Evolutionary conservation across 2,113 vertebrate genomes (phyloP).

Genomic region (Myotis brandtii): DNA sequence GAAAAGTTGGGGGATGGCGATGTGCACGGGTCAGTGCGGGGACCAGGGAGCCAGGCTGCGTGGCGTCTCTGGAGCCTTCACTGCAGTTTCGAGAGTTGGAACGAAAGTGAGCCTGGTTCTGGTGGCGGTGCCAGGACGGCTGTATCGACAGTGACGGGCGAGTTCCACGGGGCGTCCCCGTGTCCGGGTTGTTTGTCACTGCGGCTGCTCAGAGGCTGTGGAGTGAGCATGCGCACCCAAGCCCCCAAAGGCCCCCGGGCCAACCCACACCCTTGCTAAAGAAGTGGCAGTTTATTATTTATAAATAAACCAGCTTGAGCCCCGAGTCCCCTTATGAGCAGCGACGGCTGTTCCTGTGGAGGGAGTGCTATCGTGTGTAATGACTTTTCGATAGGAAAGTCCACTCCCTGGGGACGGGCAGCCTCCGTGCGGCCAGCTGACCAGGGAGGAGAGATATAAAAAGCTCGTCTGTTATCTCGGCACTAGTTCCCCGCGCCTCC

Average conservation of each 20-base stretch:
- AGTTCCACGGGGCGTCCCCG: slow-evolving; percentile 73
- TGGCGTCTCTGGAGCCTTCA: slow-evolving; percentile 90
- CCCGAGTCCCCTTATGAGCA: slow-evolving; percentile 83
- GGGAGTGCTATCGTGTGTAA: slow-evolving; percentile 84
- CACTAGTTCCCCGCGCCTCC: slow-evolving; percentile 58
- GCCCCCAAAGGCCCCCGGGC: slow-evolving; percentile 40
- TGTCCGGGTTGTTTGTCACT: slow-evolving; percentile 62
- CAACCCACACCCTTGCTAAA: slow-evolving; percentile 67
- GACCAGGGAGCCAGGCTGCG: slow-evolving; percentile 43
- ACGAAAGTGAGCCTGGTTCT: slow-evolving; percentile 87
- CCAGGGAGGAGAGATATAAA: slow-evolving; percentile 79
- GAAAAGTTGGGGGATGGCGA: slow-evolving; percentile 94
- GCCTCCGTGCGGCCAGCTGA: slow-evolving; percentile 82
- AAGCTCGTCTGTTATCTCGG: slow-evolving; percentile 77
- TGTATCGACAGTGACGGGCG: slow-evolving; percentile 84
- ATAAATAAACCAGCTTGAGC: slow-evolving; percentile 81
- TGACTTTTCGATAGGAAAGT: slow-evolving; percentile 86
- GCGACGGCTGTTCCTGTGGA: slow-evolving; percentile 84
- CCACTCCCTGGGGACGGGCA: slow-evolving; percentile 79
- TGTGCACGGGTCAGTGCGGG: slow-evolving; percentile 92
- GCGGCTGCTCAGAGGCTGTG: slow-evolving; percentile 44
- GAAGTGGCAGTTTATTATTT: slow-evolving; percentile 87
- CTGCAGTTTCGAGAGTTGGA: slow-evolving; percentile 88
- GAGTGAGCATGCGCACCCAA: slow-evolving; percentile 43
- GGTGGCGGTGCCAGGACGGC: slow-evolving; percentile 82